These are phyloP conservation scores for Oostethus manadensis DNA, from an alignment of 2,113 vertebrate genomes.

Conservation along the genomic window DNA sequence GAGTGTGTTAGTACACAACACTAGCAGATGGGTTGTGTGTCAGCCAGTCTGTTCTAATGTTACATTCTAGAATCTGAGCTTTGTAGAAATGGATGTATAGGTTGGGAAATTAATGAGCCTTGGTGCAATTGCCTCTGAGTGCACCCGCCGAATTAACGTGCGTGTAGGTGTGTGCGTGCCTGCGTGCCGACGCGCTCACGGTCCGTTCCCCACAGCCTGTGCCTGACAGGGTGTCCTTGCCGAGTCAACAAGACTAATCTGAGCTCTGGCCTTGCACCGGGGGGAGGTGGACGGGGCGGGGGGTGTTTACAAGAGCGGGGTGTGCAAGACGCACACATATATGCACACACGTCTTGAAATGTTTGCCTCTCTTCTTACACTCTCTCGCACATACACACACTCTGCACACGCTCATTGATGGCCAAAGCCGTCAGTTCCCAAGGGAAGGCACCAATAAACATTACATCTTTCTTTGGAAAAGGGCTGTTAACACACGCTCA, in stretches of 20 bases:
- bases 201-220: slow-evolving; percentile 45
- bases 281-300: slow-evolving; percentile 7
- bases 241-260: slow-evolving; percentile 76
- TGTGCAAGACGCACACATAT: slow-evolving; percentile 44
- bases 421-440: slow-evolving; percentile 35
- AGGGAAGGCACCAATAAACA: slow-evolving; percentile 48
- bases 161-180: slow-evolving; percentile 21
- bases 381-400: slow-evolving; percentile 9
- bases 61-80: slow-evolving; percentile 24
- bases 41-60: slow-evolving; percentile 36
- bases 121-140: slow-evolving; percentile 40
- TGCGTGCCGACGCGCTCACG: slow-evolving; percentile 30
- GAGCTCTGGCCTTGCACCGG: slow-evolving; percentile 60
- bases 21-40: slow-evolving; percentile 38
- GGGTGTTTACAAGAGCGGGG: slow-evolving; percentile 62
- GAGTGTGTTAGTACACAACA: slow-evolving; percentile 34
- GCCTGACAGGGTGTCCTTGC: slow-evolving; percentile 73
- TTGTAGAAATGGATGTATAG: slow-evolving; percentile 54
- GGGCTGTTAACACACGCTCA: slow-evolving; percentile 34
- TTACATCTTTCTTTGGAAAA: slow-evolving; percentile 53
- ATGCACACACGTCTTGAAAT: slow-evolving; percentile 31
- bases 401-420: slow-evolving; percentile 19
- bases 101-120: slow-evolving; percentile 62
- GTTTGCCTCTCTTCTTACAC: slow-evolving; percentile 2
- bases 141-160: slow-evolving; percentile 35